Evolutionary conservation across 2,113 vertebrate species (phyloP).

Genomic region (Capricornis sumatraensis): DNA sequence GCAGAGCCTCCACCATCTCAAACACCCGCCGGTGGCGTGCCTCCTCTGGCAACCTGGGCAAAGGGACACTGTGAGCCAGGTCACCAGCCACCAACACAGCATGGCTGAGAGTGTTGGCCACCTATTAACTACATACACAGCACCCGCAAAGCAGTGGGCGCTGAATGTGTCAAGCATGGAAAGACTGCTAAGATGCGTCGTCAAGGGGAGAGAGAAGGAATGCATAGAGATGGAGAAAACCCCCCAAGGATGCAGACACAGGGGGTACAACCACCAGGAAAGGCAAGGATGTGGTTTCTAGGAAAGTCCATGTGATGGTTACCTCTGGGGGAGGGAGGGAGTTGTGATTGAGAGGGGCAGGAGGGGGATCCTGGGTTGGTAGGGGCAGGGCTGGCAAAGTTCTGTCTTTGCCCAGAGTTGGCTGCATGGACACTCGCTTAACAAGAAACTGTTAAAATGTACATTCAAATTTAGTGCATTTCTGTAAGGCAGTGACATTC

Average conservation of each 20-base stretch:
- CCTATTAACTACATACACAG: rapidly evolving
- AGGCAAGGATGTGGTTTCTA: not conserved
- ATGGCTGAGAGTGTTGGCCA: rapidly evolving
- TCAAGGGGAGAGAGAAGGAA: not conserved
- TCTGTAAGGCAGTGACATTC: not conserved
- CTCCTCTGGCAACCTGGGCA: constrained; percentile 88
- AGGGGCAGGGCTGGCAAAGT: not conserved
- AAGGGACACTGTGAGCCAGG: rapidly evolving
- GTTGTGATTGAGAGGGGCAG: not conserved
- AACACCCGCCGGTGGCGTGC: constrained; percentile 88
- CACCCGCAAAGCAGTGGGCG: rapidly evolving
- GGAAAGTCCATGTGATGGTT: not conserved
- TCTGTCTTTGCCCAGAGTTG: not conserved
- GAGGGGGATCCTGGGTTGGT: not conserved
- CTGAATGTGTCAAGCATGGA: rapidly evolving
- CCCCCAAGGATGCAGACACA: not conserved
- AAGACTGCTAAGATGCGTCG: rapidly evolving
- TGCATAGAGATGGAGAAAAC: rapidly evolving
- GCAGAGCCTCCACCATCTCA: constrained; percentile 93
- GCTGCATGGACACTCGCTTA: not conserved
- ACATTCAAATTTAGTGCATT: not conserved
- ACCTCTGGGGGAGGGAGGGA: not conserved
- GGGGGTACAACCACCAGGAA: rapidly evolving
- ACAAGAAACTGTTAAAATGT: not conserved
- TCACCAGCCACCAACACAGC: rapidly evolving